Percentiles rank a stretch among this genome's conserved stretches.
Conservation (phyloP, 1,140 invertebrate genomes). For the Lamellibrachia luymesi region DNA sequence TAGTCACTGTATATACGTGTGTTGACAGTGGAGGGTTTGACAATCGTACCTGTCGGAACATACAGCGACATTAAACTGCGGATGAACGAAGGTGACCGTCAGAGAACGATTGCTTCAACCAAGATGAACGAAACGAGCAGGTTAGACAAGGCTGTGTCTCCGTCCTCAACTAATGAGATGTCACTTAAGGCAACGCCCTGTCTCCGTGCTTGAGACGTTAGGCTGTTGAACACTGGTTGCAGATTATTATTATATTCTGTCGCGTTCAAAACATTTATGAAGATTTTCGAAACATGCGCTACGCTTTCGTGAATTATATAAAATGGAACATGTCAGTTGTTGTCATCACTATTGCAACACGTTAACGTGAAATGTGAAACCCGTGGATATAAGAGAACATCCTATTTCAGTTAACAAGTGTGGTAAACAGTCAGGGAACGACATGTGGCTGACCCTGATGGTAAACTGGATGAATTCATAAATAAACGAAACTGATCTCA, state of each 20-base stretch:
- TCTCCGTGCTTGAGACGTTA: background rate
- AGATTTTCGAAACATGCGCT: background rate
- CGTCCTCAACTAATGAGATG: conserved; percentile 19
- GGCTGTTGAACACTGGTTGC: background rate
- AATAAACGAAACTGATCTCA: too few species aligned
- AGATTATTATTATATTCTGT: background rate
- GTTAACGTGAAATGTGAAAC: too few species aligned
- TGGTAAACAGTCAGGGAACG: too few species aligned
- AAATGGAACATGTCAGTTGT: too few species aligned
- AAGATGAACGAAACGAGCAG: conserved; percentile 66
- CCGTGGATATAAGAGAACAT: too few species aligned
- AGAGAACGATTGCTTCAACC: conserved; percentile 63
- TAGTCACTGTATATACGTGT: conserved; percentile 25
- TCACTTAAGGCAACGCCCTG: background rate
- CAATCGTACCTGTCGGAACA: conserved; percentile 53
- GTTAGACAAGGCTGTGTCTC: conserved; percentile 32
- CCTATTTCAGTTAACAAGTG: too few species aligned
- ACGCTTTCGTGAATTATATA: too few species aligned
- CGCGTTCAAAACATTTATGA: background rate
- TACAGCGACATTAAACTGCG: conserved; percentile 60
- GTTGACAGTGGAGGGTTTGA: conserved; percentile 28
- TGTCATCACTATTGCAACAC: too few species aligned
- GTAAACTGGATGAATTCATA: too few species aligned
- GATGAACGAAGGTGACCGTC: conserved; percentile 62
- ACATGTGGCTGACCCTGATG: too few species aligned